A percentile compares a stretch with the other conserved stretches of the same genome.
Evolutionary conservation across 1,140 invertebrate species (phyloP).

Genomic region (Popillia japonica): DNA sequence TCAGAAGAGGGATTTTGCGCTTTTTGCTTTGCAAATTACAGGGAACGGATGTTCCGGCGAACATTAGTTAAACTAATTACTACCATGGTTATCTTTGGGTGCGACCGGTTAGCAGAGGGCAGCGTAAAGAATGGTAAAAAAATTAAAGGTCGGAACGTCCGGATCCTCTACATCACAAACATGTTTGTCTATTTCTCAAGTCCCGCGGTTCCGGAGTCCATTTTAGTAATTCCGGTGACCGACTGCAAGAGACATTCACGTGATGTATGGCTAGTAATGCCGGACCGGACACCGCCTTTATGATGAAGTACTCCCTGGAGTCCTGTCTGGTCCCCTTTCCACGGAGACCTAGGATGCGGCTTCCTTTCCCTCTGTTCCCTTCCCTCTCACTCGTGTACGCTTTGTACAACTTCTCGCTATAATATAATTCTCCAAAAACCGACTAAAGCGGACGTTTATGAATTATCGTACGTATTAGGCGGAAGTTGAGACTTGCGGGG

Average conservation of each 20-base stretch:
- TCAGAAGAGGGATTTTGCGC: neutral
- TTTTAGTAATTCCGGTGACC: slow-evolving; percentile 26
- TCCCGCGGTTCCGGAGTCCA: slow-evolving; percentile 8
- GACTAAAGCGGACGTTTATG: slow-evolving; percentile 18
- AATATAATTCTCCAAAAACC: slow-evolving; percentile 30
- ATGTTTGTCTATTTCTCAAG: slow-evolving; percentile 28
- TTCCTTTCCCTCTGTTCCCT: neutral
- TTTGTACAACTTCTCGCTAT: neutral
- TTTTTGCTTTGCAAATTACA: neutral
- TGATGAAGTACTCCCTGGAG: slow-evolving; percentile 22
- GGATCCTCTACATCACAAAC: slow-evolving; percentile 6
- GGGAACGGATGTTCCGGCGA: neutral
- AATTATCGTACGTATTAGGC: slow-evolving; percentile 18
- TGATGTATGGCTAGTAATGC: slow-evolving; percentile 29
- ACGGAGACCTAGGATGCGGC: slow-evolving; percentile 19
- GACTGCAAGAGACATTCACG: slow-evolving; percentile 22
- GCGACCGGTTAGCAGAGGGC: neutral
- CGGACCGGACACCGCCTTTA: slow-evolving; percentile 30
- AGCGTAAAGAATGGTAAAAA: neutral
- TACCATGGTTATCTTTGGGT: neutral
- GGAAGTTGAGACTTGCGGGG: slow-evolving; percentile 23
- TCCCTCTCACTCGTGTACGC: neutral
- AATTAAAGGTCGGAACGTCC: neutral
- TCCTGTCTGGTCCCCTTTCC: slow-evolving; percentile 17
- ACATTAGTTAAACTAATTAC: slow-evolving; percentile 21